Base-by-base conservation (phyloP, 2,888 invertebrate genomes). In the Orchesella flavescens region DNA sequence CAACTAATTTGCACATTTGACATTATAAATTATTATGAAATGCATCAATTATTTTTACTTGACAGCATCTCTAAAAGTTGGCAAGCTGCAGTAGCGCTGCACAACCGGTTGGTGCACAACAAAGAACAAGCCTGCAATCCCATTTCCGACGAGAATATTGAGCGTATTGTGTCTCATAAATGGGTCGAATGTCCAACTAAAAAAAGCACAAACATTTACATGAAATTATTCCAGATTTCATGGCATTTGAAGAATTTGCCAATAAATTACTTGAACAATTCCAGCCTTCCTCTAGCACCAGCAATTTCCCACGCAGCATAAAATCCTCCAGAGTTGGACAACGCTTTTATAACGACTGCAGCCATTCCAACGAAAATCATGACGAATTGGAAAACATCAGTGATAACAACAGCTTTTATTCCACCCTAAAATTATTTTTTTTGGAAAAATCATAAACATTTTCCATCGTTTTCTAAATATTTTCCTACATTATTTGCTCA, bases 381-480 rank as follows among this genome's bases (percentile, higher is more conserved):
- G n/a, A 93, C 90, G 1, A 94, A 94, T 90, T 95, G 94, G 73
- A 95, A 91, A 0, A 81, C 72, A 88, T 95, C 95, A 0, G 95
- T 95, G 94, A 94, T 95, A 10, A 95, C 94, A 0, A 95, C 95
- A 4, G 95, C 95, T 90, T 94, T 94, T 23, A 95, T 90, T 7
- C 95, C 94, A 82, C 94, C 94, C 94, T 94, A 89, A n/a, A 63
- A 55, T 75, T 53, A 57, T 63, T 74, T 59, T 79, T 17, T 59
- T 15, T 59, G 24, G 24, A 23, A 24, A 21, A 3, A 4, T 63
- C 12, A 10, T 44, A 1, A 66, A 17, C 3, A 66, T 77, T 23
- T 19, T 59, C 21, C 46, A 23, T 23, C n/a, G n/a, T n/a, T n/a
- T 43, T 49, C 49, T 34, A 23, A 24, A 59, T 57, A 57, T 19